Conservation (phyloP, 2,113 vertebrate species). For the Noctilio leporinus region DNA sequence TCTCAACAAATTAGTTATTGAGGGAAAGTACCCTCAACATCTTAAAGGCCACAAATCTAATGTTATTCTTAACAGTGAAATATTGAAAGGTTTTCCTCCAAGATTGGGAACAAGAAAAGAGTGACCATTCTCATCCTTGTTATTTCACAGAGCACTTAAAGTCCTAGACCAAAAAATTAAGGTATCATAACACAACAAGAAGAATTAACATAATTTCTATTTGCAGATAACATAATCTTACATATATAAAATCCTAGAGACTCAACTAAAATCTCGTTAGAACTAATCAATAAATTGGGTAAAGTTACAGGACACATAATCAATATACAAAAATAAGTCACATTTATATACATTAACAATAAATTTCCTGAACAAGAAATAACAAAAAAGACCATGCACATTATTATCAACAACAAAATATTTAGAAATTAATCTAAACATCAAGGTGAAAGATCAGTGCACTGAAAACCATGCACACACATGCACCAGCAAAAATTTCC, state of each 20-base stretch:
- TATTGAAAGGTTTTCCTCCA: background rate
- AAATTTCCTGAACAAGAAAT: background rate
- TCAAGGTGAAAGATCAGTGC: background rate
- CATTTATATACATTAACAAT: background rate
- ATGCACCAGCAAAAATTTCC: background rate
- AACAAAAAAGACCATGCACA: background rate
- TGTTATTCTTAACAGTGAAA: background rate
- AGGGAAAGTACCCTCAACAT: background rate
- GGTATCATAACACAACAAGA: background rate
- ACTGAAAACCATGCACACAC: background rate
- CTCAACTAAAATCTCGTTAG: background rate
- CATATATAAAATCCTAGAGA: background rate
- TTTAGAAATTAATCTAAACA: background rate
- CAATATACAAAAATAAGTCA: background rate
- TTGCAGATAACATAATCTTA: background rate
- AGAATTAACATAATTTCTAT: background rate
- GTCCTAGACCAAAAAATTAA: background rate
- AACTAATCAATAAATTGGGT: background rate
- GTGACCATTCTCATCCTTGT: background rate
- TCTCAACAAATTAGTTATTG: background rate
- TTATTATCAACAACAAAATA: background rate
- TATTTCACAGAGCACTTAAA: background rate
- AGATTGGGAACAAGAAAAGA: background rate
- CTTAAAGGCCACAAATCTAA: background rate
- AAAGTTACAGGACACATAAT: background rate